Percentiles rank a stretch among this genome's conserved stretches.
These are phyloP conservation scores for Limonius californicus DNA, from an alignment of 1,140 invertebrate genomes.

Conservation along the genomic window DNA sequence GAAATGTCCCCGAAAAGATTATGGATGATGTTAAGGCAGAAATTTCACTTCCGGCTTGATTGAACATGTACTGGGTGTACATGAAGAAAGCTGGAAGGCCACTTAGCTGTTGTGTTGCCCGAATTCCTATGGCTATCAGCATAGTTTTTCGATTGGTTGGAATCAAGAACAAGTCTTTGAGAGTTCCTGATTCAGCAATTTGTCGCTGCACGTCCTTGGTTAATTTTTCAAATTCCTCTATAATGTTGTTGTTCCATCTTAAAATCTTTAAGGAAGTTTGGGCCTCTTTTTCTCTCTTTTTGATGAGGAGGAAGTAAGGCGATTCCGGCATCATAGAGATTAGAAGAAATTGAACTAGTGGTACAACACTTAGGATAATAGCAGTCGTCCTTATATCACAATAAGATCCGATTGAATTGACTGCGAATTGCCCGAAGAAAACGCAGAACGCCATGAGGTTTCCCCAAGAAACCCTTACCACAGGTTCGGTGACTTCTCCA, in stretches of 20 bases:
- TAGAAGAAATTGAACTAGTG: constrained; percentile 31
- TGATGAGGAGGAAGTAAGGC: constrained; percentile 64
- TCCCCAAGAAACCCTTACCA: constrained; percentile 31
- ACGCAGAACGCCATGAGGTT: constrained; percentile 43
- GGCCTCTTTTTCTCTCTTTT: constrained; percentile 30
- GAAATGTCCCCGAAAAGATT: constrained; percentile 46
- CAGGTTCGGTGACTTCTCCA: constrained; percentile 29
- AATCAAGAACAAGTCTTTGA: constrained; percentile 40
- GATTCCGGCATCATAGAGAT: constrained; percentile 73
- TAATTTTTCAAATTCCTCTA: constrained; percentile 25
- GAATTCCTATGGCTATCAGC: constrained; percentile 15
- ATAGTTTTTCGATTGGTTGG: constrained; percentile 49
- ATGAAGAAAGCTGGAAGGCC: constrained; percentile 24
- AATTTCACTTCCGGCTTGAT: constrained; percentile 22
- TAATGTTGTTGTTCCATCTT: constrained; percentile 39
- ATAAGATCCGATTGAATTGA: constrained; percentile 62
- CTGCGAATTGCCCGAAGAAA: constrained; percentile 62
- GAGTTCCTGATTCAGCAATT: constrained; percentile 30
- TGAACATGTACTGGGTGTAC: constrained; percentile 20
- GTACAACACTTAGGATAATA: constrained; percentile 54
- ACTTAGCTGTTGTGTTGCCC: constrained; percentile 23
- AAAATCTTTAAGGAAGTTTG: constrained; percentile 25
- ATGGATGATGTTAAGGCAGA: constrained; percentile 17
- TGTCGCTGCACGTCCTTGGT: constrained; percentile 28
- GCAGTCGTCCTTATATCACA: constrained; percentile 56